Base-by-base conservation (phyloP, 2,888 invertebrate genomes). In the Phaedon cochleariae region DNA sequence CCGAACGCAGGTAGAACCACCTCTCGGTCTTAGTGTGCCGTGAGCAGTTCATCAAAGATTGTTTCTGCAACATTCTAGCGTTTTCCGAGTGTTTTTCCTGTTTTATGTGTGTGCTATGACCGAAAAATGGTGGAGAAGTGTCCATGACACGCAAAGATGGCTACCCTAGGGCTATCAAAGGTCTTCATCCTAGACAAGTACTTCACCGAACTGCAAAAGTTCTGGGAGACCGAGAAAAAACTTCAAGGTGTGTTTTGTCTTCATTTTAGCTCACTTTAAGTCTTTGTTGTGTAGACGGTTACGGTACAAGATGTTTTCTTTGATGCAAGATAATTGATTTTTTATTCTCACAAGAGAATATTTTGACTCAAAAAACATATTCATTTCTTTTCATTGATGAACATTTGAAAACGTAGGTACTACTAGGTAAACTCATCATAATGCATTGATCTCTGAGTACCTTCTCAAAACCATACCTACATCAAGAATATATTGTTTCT, bases 111-210 rank as follows among this genome's bases (percentile, higher is more conserved):
- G 67, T 68, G 67, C 64, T 74, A 80, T 80, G 80, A 62, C 64
- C 58, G 76, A 74, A 79, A 79, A 75, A 81, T 81, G 80, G 81
- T 78, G 76, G 75, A 74, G 67, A 72, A 74, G 70, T 70, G 74
- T 68, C 72, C 73, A 68, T 76, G 74, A 77, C 68, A 71, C 69
- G 69, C 59, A 81, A 85, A 85, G 86, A 96, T 96, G 96, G 95
- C 96, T 89, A 95, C 95, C 85, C 90, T 96, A 87, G 96, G 96
- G 88, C 92, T 96, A 81, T 95, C 95, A 84, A 96, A 96, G 89
- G 96, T 96, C 85, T 96, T 96, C 90, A 96, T 96, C 85, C 90
- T 96, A 89, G 96, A 96, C 91, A 96, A 96, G 86, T 96, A 96
- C 86, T 96, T 96, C 87, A 95, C 95, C 76, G 96, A 96, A 87